Conservation (phyloP, 1,140 invertebrate genomes). For the Bombus picipes region DNA sequence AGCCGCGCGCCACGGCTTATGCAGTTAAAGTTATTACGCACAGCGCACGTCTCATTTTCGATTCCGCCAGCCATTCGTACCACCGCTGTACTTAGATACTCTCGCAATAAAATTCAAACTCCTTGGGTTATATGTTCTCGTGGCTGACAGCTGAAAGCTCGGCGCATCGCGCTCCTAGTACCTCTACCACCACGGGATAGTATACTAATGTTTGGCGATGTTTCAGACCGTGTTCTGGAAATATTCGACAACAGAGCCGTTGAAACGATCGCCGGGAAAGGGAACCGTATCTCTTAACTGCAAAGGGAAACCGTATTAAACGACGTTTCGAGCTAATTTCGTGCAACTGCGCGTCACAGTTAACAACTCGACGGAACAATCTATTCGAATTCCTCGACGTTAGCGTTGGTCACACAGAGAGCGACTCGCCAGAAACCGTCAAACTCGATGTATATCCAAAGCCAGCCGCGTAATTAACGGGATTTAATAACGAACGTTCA, state of each 20-base stretch:
- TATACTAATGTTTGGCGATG: slow-evolving; percentile 23
- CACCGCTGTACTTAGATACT: neutral
- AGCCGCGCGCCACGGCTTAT: neutral
- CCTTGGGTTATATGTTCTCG: slow-evolving; percentile 8
- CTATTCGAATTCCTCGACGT: neutral
- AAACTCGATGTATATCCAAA: neutral
- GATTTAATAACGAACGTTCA: neutral
- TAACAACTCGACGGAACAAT: neutral
- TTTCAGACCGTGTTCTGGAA: neutral
- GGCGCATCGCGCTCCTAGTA: neutral
- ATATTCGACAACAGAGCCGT: neutral
- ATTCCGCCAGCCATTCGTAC: slow-evolving; percentile 2
- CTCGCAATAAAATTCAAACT: slow-evolving; percentile 43
- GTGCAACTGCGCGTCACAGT: neutral
- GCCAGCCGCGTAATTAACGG: slow-evolving; percentile 15
- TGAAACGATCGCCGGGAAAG: neutral
- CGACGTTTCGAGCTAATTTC: slow-evolving; percentile 5
- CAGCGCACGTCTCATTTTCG: slow-evolving; percentile 30
- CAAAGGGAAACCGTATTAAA: neutral
- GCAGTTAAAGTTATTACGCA: slow-evolving; percentile 24
- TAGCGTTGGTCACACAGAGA: too few species aligned
- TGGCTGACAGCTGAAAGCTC: slow-evolving; percentile 15
- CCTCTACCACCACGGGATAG: neutral
- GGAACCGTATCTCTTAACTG: neutral
- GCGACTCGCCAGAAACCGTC: neutral